Base-by-base conservation (phyloP, 2,113 vertebrate genomes). In the Rhadina sibilatrix region DNA sequence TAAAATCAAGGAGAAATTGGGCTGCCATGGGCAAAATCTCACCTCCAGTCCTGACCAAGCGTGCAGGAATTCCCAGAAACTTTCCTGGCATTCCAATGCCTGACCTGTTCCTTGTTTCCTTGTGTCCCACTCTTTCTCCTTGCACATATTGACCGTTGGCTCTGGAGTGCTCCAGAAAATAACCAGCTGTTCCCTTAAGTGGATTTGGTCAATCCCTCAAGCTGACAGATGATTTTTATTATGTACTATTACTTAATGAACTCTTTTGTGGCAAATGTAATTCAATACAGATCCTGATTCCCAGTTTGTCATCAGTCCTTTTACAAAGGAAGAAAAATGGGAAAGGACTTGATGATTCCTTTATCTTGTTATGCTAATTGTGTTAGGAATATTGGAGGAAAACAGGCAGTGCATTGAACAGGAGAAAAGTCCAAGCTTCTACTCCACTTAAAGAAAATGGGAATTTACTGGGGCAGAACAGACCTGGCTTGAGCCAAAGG, bases 211-310 rank as follows among this genome's bases (percentile, higher is more conserved):
- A 87, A 94, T 97, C 96, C 90, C 93, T 97, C 96, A 95, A 90
- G 70, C 70, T 97, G 97, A 97, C 95, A 97, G 94, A 96, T 64
- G 50, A 97, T 94, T 96, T 97, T 97, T 97, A 97, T 97, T 97
- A 87, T 53, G 59, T 96, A 87, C 96, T 95, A 95, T 96, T 97
- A 97, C 96, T 97, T 97, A 98, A 97, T 98, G 97, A 97, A 97
- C 97, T 97, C 97, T 95, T 97, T 97, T 97, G 96, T 98, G 96
- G 96, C 92, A 95, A 97, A 96, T 93, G 94, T 98, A 97, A 98
- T 97, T 97, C 94, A 96, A 94, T 97, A 94, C 82, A 88, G 91
- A 91, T 64, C 87, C 95, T 70, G 97, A 97, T 96, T 97, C 93
- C 96, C 81, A 93, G 96, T 97, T 96, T 98, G 96, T 97, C 97